Conservation (phyloP, 2,888 invertebrate species). For the Orgyia antiqua region DNA sequence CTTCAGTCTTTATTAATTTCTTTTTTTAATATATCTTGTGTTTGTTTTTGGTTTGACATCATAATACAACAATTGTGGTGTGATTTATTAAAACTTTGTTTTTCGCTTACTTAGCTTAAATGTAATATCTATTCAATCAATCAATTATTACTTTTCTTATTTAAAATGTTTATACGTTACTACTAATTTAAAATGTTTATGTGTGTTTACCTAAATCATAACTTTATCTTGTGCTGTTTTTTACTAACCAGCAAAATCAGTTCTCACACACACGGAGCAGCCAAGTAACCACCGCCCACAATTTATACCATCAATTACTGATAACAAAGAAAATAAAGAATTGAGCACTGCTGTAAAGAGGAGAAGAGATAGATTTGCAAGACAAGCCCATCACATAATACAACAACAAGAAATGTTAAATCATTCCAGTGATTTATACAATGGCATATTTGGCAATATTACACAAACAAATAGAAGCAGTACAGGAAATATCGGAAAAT, state of each 20-base stretch:
- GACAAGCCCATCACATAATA: conserved; percentile 89
- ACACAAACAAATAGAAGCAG: conserved; percentile 1
- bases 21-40: conserved; percentile 22
- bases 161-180: too few relatives aligned
- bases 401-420: conserved; percentile 84
- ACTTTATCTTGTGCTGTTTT: conserved; percentile 37
- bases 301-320: conserved; percentile 46
- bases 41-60: too few relatives aligned
- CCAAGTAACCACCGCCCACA: conserved; percentile 24
- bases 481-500: conserved; percentile 16
- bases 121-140: too few relatives aligned
- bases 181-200: too few relatives aligned
- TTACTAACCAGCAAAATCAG: conserved; percentile 58
- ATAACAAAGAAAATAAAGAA: conserved; percentile 79
- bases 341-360: conserved; percentile 89
- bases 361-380: conserved; percentile 88
- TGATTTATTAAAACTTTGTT: too few relatives aligned
- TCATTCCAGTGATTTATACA: conserved; percentile 45
- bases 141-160: too few relatives aligned
- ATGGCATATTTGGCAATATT: conserved; percentile 35
- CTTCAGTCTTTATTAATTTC: conserved; percentile 10
- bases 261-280: conserved; percentile 38
- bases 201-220: conserved; percentile 7
- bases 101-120: too few relatives aligned
- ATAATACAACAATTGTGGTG: too few relatives aligned